Base-by-base conservation (phyloP, 2,797 vertebrate genomes). In the Geotrypetes seraphini region DNA sequence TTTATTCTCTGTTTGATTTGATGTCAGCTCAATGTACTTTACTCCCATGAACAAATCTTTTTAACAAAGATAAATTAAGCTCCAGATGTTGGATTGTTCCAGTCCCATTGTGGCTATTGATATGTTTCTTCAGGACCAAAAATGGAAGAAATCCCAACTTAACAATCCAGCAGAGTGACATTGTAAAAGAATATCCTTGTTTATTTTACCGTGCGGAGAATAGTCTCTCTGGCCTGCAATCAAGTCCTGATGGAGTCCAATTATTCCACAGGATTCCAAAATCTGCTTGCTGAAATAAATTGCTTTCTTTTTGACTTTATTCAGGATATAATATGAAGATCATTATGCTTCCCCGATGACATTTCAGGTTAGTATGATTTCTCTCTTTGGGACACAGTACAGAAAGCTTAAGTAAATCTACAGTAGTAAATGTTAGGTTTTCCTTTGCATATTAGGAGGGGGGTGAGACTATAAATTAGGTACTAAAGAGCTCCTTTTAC, bases 81-180 rank as follows among this genome's bases (percentile, higher is more conserved):
- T 34, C 25, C 3, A 40, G 35, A 10, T n/a, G 14, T 24, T 27
- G 13, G 22, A 30, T 29, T 31, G 25, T 18, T 33, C 19, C 36
- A 32, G 35, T 25, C 13, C 5, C 11, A 2, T 16, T 56, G 21
- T 10, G 43, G 12, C 10, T 44, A 11, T 33, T 50, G 16, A 32
- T 22, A 0, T 25, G 18, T 39, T 56, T 53, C 23, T 49, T 19
- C 23, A 39, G 53, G 30, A 36, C 32, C 33, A 56, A 60, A 67
- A 57, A 32, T 50, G 24, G 50, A 53, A 65, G 33, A 43, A 44
- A 38, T 9, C 17, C 18, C 25, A 39, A 43, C 46, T 28, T 13
- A 16, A 28, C 10, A 16, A 28, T 16, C 14, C 6, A 23, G 6
- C 43, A 14, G 19, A 33, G 13, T 25, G 31, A 54, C 7, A 19